Conservation (phyloP, 2,797 vertebrate species). For the Menidia menidia region DNA sequence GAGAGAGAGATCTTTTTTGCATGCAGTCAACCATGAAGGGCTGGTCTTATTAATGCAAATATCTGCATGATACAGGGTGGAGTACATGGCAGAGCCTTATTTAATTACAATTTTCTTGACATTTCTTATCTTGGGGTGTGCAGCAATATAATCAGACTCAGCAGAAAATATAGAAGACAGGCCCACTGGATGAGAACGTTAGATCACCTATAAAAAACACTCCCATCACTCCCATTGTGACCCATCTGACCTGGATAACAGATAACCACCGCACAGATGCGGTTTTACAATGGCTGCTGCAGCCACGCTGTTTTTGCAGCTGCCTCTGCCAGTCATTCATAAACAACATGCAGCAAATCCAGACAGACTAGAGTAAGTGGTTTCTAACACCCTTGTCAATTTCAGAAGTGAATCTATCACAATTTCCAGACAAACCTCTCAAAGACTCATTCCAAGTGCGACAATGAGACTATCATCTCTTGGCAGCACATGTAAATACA, state of each 20-base stretch:
- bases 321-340: slow-evolving; percentile 58
- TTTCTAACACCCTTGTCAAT: slow-evolving; percentile 66
- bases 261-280: slow-evolving; percentile 11
- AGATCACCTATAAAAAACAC: slow-evolving; percentile 64
- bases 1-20: slow-evolving; percentile 49
- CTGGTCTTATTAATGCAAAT: slow-evolving; percentile 65
- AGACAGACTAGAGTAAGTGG: slow-evolving; percentile 56
- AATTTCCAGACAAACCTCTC: slow-evolving; percentile 48
- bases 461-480: slow-evolving; percentile 41
- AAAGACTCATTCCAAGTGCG: slow-evolving; percentile 28
- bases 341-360: slow-evolving; percentile 46
- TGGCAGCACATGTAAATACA: slow-evolving; percentile 54
- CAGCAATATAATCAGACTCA: slow-evolving; percentile 28
- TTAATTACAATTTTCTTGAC: slow-evolving; percentile 8
- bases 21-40: slow-evolving; percentile 58
- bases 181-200: slow-evolving; percentile 38
- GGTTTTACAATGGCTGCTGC: slow-evolving; percentile 44
- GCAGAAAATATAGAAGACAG: slow-evolving; percentile 29
- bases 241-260: slow-evolving; percentile 51
- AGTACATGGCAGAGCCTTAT: slow-evolving; percentile 30
- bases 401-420: slow-evolving; percentile 65
- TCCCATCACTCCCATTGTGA: slow-evolving; percentile 69
- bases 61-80: slow-evolving; percentile 36
- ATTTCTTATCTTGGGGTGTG: neutral
- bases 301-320: slow-evolving; percentile 57